phyloP scores from a whole-genome alignment of 2,113 vertebrate species.

The Scopus umbretta region DNA sequence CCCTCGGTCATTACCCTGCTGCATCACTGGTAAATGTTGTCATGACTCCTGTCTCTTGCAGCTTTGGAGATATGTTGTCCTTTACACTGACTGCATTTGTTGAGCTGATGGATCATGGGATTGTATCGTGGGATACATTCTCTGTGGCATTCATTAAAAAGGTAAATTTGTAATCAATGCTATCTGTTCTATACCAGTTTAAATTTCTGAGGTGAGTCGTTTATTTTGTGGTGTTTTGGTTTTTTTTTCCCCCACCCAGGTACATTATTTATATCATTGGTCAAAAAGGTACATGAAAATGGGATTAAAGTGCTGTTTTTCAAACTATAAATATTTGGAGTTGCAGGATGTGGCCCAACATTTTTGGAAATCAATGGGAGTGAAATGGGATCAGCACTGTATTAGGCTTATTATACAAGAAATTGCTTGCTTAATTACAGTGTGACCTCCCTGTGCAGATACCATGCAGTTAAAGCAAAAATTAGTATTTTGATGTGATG shows the following conservation, averaged over 20 bases:
- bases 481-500: neutral
- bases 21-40: constrained; percentile 39
- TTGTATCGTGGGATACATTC: constrained; percentile 98
- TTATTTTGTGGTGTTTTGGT: neutral
- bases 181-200: neutral
- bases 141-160: constrained; percentile 99
- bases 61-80: constrained; percentile 97
- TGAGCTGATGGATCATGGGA: constrained; percentile 98
- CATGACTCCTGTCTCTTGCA: constrained; percentile 73
- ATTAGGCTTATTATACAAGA: neutral
- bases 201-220: neutral
- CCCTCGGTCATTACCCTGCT: neutral
- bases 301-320: neutral
- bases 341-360: neutral
- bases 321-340: neutral
- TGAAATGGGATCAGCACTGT: neutral
- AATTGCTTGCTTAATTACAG: neutral
- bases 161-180: constrained; percentile 71
- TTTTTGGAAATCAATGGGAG: neutral
- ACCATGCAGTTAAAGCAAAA: neutral
- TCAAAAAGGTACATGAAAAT: neutral
- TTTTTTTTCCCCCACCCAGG: neutral
- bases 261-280: neutral
- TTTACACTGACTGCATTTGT: constrained; percentile 98
- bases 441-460: neutral